These are phyloP conservation scores for Passer domesticus DNA, from an alignment of 2,113 vertebrate species.

Conservation along the genomic window DNA sequence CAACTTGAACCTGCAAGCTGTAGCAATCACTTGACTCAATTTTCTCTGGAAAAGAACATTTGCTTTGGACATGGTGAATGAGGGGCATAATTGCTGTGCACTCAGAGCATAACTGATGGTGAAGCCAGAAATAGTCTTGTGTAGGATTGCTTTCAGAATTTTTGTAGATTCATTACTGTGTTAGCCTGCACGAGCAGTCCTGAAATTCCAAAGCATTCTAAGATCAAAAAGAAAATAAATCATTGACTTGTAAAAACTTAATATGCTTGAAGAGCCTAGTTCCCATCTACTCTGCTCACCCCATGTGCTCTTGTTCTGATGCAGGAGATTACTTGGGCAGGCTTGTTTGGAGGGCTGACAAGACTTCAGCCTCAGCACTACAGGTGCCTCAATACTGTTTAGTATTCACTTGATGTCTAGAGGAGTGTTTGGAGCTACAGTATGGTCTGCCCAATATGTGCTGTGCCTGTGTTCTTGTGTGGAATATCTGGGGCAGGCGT, in stretches of 20 bases:
- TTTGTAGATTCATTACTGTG: neutral
- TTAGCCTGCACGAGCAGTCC: neutral
- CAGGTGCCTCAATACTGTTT: neutral
- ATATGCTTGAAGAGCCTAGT: neutral
- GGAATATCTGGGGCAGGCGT: neutral
- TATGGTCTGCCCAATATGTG: neutral
- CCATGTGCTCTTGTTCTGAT: accelerated
- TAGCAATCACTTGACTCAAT: neutral
- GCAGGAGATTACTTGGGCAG: neutral
- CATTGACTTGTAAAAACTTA: neutral
- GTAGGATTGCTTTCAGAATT: neutral
- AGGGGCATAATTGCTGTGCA: neutral
- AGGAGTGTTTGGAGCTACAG: neutral
- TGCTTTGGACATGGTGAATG: neutral
- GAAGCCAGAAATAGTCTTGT: neutral
- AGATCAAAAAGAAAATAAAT: neutral
- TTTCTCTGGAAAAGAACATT: neutral
- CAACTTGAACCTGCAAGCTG: neutral
- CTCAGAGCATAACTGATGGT: neutral
- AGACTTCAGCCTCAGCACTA: neutral
- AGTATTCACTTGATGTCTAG: neutral
- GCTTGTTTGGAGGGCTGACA: neutral
- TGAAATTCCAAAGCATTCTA: neutral
- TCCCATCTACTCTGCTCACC: neutral
- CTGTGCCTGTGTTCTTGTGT: neutral